phyloP scores from a whole-genome alignment of 2,888 invertebrate species.

The Cataglyphis albicans region DNA sequence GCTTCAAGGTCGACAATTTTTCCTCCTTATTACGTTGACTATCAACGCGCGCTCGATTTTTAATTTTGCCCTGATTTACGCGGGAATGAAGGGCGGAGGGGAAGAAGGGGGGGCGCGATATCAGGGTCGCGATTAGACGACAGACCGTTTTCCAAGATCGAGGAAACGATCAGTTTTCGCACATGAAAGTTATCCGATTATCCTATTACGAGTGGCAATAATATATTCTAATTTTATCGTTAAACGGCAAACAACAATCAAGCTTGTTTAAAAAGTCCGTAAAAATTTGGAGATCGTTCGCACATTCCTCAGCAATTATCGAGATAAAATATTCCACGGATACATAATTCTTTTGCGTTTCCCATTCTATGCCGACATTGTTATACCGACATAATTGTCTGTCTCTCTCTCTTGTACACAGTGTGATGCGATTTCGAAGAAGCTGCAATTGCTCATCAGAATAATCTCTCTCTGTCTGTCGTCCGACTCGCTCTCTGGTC shows the following conservation, averaged over 20 bases:
- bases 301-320: background rate
- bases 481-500: constrained; percentile 21
- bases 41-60: constrained; percentile 20
- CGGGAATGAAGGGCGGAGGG: background rate
- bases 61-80: constrained; percentile 23
- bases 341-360: constrained; percentile 4
- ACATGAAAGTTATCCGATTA: constrained; percentile 12
- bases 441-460: background rate
- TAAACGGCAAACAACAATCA: constrained; percentile 19
- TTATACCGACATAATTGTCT: background rate
- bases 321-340: background rate
- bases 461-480: constrained; percentile 24
- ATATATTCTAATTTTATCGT: constrained; percentile 6
- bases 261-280: constrained; percentile 4
- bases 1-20: background rate
- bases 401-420: background rate
- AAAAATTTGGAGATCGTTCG: background rate
- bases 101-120: background rate
- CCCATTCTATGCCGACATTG: background rate
- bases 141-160: constrained; percentile 12
- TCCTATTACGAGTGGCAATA: background rate
- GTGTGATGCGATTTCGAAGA: constrained; percentile 7
- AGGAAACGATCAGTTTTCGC: background rate
- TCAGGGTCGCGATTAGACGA: constrained; percentile 22
- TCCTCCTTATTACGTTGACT: constrained; percentile 6